Evolutionary conservation across 2,113 vertebrate genomes (phyloP), one percentile per base, ranked within the genome.

Genomic region (Cariama cristata): DNA sequence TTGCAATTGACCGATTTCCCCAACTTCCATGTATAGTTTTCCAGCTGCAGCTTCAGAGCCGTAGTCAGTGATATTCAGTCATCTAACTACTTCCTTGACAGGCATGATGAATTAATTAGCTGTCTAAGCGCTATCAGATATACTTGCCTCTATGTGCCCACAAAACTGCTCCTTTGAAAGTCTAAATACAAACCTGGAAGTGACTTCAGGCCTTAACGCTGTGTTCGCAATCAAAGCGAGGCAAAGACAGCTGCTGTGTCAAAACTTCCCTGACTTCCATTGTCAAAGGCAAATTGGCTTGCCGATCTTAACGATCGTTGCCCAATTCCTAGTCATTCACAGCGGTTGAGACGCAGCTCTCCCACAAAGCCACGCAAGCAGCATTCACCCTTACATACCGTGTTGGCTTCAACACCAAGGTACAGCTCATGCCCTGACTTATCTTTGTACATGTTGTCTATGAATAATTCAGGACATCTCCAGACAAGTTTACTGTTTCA

Each of bases 401-500:
- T 17, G 8, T 67, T 91, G 93, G 80, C 94, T 97, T 96, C 90
- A 68, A 69, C 90, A 79, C 55, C 1, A 21, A 95, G 84, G 81
- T 87, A 91, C 80, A 80, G 79, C 97, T 97, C 96, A 94, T 97
- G 98, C 93, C 97, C 96, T 84, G 93, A 98, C 95, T 80, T 97
- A 98, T 97, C 95, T 92, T 82, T 69, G 58, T 97, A 81, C 90
- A 45, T 45, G 87, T 92, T 95, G 62, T 79, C 93, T 91, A 88
- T 95, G 96, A 98, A 98, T 87, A 96, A 98, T 97, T 95, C 94
- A 91, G 96, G 93, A 97, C 97, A 7, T 96, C 96, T 98, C 97
- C 96, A 97, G 97, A 97, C 97, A 97, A 40, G 97, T 98, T 98
- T 90, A 91, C 77, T 81, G 83, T 94, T 96, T 97, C 96, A 97